A percentile compares a stretch with the other conserved stretches of the same genome.
Evolutionary conservation across 2,888 invertebrate species (phyloP).

Genomic region (Phrixothrix hirtus): DNA sequence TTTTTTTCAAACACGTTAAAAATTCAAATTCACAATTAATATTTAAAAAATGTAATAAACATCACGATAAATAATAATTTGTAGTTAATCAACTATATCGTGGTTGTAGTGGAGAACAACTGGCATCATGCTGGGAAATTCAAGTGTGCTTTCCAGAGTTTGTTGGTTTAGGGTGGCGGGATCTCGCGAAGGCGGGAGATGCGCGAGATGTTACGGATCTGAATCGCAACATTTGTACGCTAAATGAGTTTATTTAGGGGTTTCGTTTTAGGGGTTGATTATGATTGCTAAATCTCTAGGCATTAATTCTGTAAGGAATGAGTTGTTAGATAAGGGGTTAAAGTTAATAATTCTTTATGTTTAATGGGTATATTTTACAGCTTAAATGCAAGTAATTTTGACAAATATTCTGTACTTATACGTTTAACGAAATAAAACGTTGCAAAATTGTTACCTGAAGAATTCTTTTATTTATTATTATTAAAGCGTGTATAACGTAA

Average conservation of each 20-base stretch:
- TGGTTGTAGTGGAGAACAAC: constrained; percentile 38
- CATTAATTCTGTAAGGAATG: constrained; percentile 1
- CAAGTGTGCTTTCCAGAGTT: constrained; percentile 33
- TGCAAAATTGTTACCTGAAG: too few relatives aligned
- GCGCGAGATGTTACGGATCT: constrained; percentile 31
- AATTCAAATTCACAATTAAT: constrained; percentile 3
- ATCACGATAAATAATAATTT: constrained; percentile 7
- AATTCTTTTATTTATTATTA: too few relatives aligned
- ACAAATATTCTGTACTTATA: too few relatives aligned
- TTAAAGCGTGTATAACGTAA: too few relatives aligned
- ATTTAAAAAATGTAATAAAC: neutral
- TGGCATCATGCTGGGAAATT: constrained; percentile 36
- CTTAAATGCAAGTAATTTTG: too few relatives aligned
- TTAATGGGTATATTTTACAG: too few relatives aligned
- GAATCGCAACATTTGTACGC: constrained; percentile 23
- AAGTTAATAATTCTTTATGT: neutral
- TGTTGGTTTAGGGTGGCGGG: constrained; percentile 37
- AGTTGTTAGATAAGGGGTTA: neutral
- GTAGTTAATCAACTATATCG: constrained; percentile 33
- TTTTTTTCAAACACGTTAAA: constrained; percentile 11
- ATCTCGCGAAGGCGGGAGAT: constrained; percentile 31
- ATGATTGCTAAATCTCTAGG: constrained; percentile 10
- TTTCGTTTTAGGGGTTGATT: constrained; percentile 20
- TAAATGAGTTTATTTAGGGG: constrained; percentile 28
- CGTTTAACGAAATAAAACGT: too few relatives aligned